These are phyloP conservation scores for Ptilodon capucinus DNA, from an alignment of 2,888 invertebrate genomes.

Conservation along the genomic window DNA sequence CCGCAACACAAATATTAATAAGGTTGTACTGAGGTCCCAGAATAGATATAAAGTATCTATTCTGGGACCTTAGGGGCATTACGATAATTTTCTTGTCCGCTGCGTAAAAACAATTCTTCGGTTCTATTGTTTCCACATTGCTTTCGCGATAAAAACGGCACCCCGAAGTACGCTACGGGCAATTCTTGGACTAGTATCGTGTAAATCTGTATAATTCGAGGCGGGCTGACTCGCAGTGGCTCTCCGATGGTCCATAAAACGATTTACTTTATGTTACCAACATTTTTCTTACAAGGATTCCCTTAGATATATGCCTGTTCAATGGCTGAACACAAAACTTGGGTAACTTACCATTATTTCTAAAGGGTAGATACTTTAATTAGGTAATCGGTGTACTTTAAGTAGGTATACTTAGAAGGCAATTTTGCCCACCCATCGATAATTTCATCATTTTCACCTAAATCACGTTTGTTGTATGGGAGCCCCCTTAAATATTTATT, in stretches of 20 bases:
- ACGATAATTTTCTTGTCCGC: neutral
- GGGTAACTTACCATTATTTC: no score
- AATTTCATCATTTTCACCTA: no score
- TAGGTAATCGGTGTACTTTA: neutral
- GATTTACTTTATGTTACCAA: conserved; percentile 22
- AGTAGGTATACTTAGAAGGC: no score
- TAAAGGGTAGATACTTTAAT: neutral
- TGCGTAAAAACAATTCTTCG: neutral
- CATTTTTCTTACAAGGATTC: conserved; percentile 4
- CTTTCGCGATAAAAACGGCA: conserved; percentile 12
- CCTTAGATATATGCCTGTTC: neutral
- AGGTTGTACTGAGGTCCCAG: no score
- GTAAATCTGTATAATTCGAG: conserved; percentile 29
- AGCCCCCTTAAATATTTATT: no score
- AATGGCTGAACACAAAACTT: neutral
- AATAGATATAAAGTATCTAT: no score
- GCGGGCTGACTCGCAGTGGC: conserved; percentile 2
- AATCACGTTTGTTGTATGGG: no score
- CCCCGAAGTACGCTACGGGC: conserved; percentile 29
- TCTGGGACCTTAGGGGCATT: no score
- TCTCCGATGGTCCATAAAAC: conserved; percentile 30
- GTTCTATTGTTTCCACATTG: neutral
- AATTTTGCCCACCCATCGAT: no score
- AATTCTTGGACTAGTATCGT: conserved; percentile 27
- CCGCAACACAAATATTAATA: no score